Conservation (phyloP, 1,140 invertebrate genomes). For the Aphis gossypii region DNA sequence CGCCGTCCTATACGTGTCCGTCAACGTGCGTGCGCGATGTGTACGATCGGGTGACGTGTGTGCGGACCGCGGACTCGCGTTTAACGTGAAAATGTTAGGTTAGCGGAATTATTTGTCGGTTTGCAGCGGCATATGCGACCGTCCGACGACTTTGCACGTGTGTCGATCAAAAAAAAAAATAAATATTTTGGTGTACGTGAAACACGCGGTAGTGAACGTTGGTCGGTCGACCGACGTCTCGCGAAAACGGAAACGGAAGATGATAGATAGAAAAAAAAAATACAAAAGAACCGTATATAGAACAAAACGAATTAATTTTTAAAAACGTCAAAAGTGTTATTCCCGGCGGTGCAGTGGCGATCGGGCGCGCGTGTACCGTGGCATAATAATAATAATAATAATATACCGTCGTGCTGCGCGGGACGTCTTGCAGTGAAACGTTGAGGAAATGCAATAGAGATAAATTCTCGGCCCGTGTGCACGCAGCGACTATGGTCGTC, state of each 20-base stretch:
- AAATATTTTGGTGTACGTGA: neutral
- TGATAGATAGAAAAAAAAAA: no score
- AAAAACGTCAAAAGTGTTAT: neutral
- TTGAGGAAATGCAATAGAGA: neutral
- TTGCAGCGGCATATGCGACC: neutral
- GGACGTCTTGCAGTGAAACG: neutral
- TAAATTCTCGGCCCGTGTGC: neutral
- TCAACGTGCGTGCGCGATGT: conserved; percentile 24
- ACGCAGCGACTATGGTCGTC: conserved; percentile 39
- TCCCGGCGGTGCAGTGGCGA: neutral
- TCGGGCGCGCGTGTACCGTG: neutral
- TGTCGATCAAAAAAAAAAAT: neutral
- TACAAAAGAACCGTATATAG: no score
- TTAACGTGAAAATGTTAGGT: neutral
- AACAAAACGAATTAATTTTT: neutral
- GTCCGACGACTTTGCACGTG: no score
- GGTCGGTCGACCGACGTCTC: neutral
- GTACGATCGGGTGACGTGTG: neutral
- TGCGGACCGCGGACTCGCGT: neutral
- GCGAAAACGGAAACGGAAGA: neutral
- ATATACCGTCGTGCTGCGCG: neutral
- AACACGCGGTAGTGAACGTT: neutral
- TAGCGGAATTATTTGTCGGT: neutral
- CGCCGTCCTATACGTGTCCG: conserved; percentile 35
- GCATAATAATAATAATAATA: neutral